A percentile compares a stretch with the other conserved stretches of the same genome.
Evolutionary conservation across 2,113 vertebrate genomes (phyloP).

Genomic region (Ictidomys tridecemlineatus): DNA sequence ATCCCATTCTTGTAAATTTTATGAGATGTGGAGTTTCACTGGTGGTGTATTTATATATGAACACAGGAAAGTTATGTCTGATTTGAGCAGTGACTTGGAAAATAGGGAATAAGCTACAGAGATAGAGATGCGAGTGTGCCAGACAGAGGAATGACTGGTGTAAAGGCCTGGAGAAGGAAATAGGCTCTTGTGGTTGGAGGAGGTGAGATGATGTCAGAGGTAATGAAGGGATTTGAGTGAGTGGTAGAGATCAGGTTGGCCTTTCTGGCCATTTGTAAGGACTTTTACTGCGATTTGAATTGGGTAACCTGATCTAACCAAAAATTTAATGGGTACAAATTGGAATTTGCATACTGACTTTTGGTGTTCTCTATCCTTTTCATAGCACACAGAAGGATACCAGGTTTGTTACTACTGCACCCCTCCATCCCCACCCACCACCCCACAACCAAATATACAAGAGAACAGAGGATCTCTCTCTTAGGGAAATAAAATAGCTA

Average conservation of each 20-base stretch:
- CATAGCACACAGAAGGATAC: neutral
- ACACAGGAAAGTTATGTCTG: no score
- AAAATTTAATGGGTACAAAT: neutral
- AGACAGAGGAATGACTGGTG: neutral
- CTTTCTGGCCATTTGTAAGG: neutral
- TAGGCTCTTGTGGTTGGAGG: neutral
- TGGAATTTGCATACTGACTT: neutral
- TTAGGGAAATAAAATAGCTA: neutral
- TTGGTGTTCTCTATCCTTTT: neutral
- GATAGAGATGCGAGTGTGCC: no score
- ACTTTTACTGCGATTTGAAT: neutral
- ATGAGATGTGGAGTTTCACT: no score
- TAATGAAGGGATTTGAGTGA: no score
- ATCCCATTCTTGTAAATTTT: no score
- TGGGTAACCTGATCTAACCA: neutral
- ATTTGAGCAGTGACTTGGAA: neutral
- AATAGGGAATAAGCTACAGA: neutral
- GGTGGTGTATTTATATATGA: no score
- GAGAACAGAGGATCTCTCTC: neutral
- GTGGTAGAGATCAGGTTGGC: neutral
- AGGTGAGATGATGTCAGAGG: neutral
- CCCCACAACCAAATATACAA: no score
- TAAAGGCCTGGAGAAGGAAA: neutral
- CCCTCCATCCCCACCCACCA: rapidly evolving
- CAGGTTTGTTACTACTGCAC: neutral